Base-by-base conservation (phyloP, 2,797 vertebrate species). In the Syngnathus acus region DNA sequence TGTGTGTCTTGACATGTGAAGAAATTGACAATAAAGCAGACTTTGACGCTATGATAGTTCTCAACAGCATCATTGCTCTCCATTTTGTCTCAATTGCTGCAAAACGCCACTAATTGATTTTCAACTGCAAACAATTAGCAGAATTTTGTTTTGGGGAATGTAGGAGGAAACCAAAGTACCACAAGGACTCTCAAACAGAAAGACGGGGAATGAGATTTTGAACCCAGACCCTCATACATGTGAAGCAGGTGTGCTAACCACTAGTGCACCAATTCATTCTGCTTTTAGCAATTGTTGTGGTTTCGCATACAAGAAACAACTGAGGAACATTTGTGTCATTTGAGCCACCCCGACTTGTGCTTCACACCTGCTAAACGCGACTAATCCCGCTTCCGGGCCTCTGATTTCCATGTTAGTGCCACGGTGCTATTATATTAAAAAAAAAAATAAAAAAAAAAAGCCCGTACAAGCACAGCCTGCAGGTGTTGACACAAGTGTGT, bases 351-450 rank as follows among this genome's bases (percentile, higher is more conserved):
- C 74, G 86, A 85, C 84, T 85, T 79, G 69, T 67, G 84, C 82
- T 89, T 91, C 87, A 82, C 88, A 87, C 87, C 78, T 43, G 81
- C 69, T 45, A 72, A 38, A 58, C 42, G 16, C 39, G 3, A 68
- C 82, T 90, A 86, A 91, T 89, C 85, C 81, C 72, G 69, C 79
- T 71, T 74, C 59, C 77, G 75, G 75, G 73, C 77, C 78, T 84
- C 77, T 69, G 72, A 75, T 86, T 86, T 87, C 78, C 71, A 86
- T 76, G 71, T 71, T 87, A 78, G 84, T 80, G 69, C 73, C 51
- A 62, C 71, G 82, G 81, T 70, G 73, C 70, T 63, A 32, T 32
- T 32, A 32, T 32, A 32, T 32, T 2, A 2, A 48, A 73, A 78
- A 78, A 74, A 48, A 48, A 47, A 74, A 7, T 5, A 2, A 62